A percentile compares a stretch with the other conserved stretches of the same genome.
phyloP scores from a whole-genome alignment of 2,797 vertebrate genomes.

The Apogon talboti region DNA sequence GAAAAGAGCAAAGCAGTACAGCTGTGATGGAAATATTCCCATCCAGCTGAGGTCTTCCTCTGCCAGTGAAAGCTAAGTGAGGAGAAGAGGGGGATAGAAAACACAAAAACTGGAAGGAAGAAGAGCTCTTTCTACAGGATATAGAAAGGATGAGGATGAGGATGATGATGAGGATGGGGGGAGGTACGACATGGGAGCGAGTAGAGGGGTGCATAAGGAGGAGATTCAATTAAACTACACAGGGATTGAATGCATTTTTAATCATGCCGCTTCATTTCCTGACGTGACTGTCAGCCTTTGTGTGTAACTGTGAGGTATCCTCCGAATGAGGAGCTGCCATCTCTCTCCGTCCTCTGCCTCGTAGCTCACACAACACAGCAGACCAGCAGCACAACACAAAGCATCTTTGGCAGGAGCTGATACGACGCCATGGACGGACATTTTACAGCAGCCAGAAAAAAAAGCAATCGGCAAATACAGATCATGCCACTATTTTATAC shows the following conservation, averaged over 20 bases:
- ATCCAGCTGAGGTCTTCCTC: slow-evolving; percentile 61
- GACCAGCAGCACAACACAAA: slow-evolving; percentile 52
- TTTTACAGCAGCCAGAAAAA: slow-evolving; percentile 39
- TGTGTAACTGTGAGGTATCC: slow-evolving; percentile 49
- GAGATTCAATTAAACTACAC: slow-evolving; percentile 80
- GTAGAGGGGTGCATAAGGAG: slow-evolving; percentile 43
- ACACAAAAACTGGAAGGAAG: slow-evolving; percentile 18
- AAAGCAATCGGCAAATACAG: slow-evolving; percentile 38
- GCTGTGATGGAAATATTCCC: slow-evolving; percentile 67
- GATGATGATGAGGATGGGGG: slow-evolving; percentile 26
- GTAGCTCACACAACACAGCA: slow-evolving; percentile 29
- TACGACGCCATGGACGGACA: slow-evolving; percentile 37
- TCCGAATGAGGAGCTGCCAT: slow-evolving; percentile 41
- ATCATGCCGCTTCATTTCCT: slow-evolving; percentile 69
- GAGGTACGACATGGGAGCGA: slow-evolving; percentile 7
- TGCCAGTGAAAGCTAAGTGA: slow-evolving; percentile 16
- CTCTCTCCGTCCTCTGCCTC: slow-evolving; percentile 29
- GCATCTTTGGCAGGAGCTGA: slow-evolving; percentile 55
- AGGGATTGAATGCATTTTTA: slow-evolving; percentile 79
- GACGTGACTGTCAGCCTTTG: slow-evolving; percentile 70
- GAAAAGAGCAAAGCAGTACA: slow-evolving; percentile 42
- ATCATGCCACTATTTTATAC: slow-evolving; percentile 35
- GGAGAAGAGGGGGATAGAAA: slow-evolving; percentile 38
- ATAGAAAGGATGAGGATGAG: slow-evolving; percentile 11
- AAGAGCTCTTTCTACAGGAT: slow-evolving; percentile 51